Base-by-base conservation (phyloP, 2,113 vertebrate genomes). In the Vireo altiloquus region DNA sequence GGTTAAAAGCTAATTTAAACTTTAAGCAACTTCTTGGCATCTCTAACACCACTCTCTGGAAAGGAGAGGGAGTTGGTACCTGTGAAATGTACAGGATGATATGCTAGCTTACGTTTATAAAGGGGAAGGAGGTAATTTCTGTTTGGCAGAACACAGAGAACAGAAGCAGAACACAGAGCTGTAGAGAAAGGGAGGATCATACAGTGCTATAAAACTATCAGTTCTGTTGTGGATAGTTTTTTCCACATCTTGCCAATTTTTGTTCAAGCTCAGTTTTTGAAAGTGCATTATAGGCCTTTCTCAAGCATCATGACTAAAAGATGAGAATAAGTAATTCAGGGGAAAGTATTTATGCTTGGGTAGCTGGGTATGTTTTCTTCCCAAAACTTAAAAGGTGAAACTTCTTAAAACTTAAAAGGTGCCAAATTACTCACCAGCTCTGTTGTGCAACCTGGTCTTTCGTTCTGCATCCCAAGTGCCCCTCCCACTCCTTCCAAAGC, bases 261-360 rank as follows among this genome's bases (percentile, higher is more conserved):
- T 39, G 10, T 64, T 92, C 19, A 28, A 44, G 30, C 19, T 79
- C 5, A 9, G 56, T 37, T 88, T 82, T 65, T 76, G 19, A 28
- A 69, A 68, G 49, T 53, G 37, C 25, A 21, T 92, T 47, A 15
- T 49, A 68, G 53, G 19, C 33, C 14, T 69, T 71, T 69, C 24
- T 86, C 66, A 82, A 57, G 68, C 28, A 61, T 92, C 24, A 5
- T 75, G 35, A 68, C 42, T 95, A 47, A 75, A 88, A 83, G 23
- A 54, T 52, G 63, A 75, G 46, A 72, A 27, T 33, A 78, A 86
- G 17, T 83, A 65, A 74, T 72, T 69, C 25, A 28, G 15, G 15
- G n/a, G 25, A 63, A 89, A 54, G 30, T n/a, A 50, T 12, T 92
- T 82, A 5, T 49, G 33, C 72, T 37, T 13, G 18, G 15, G 25